These are phyloP conservation scores for Rhea pennata DNA, from an alignment of 2,113 vertebrate genomes.

Conservation along the genomic window DNA sequence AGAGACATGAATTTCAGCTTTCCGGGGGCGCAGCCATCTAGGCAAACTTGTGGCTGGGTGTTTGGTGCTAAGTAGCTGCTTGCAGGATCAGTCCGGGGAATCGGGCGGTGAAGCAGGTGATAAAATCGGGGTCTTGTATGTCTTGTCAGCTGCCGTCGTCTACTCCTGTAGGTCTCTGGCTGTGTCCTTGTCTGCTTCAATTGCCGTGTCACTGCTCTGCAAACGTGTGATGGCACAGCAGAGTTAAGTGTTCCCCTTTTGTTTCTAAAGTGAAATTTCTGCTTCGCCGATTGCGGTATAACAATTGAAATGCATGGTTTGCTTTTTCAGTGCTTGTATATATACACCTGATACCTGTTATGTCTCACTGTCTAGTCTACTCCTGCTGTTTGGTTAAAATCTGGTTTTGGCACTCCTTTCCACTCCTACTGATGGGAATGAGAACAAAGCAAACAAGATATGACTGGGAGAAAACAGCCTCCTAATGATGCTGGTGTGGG, in stretches of 20 bases:
- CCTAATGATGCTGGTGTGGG: not conserved
- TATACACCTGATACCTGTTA: not conserved
- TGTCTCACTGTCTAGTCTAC: not conserved
- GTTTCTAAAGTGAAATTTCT: conserved; percentile 33
- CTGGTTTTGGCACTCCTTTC: not conserved
- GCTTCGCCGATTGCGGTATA: not conserved
- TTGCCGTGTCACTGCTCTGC: not conserved
- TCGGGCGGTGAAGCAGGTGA: not conserved
- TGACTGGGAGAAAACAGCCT: not conserved
- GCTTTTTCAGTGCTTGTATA: not conserved
- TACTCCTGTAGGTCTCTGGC: not conserved
- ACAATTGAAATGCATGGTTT: not conserved
- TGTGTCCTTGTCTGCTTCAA: conserved; percentile 6
- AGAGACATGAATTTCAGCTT: conserved; percentile 13
- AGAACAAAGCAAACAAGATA: not conserved
- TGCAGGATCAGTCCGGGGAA: not conserved
- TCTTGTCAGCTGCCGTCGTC: not conserved
- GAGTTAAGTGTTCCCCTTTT: not conserved
- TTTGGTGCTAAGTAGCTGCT: not conserved
- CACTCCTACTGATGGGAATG: not conserved
- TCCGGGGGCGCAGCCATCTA: not conserved
- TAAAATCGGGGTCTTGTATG: not conserved
- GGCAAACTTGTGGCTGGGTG: not conserved
- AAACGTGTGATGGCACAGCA: not conserved
- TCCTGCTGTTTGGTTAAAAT: not conserved